A percentile compares a stretch with the other conserved stretches of the same genome.
Conservation (phyloP, 2,797 vertebrate genomes). For the Falco naumanni region DNA sequence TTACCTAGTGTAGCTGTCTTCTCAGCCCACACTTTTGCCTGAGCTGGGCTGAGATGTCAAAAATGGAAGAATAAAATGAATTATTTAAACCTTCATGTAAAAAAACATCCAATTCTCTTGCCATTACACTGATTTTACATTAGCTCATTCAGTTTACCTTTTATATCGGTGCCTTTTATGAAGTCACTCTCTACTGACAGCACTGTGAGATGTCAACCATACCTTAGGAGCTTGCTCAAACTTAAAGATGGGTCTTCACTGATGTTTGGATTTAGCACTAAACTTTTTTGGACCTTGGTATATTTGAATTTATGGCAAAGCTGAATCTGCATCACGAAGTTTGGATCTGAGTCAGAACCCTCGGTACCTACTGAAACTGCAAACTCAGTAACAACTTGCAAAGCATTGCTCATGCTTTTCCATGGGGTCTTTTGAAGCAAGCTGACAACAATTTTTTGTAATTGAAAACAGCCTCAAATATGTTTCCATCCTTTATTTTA, state of each 20-base stretch:
- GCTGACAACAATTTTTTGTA: background rate
- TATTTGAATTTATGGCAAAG: background rate
- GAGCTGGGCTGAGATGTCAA: conserved; percentile 27
- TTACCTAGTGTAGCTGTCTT: conserved; percentile 44
- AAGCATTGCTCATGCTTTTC: background rate
- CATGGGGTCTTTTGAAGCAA: background rate
- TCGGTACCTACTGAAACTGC: background rate
- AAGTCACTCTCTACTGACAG: background rate
- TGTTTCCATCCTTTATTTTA: background rate
- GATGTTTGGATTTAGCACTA: background rate
- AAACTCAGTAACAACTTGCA: background rate
- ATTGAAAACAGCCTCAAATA: background rate
- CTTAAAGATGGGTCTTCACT: background rate
- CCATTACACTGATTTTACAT: background rate
- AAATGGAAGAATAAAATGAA: conserved; percentile 43
- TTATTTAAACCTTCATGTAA: conserved; percentile 19
- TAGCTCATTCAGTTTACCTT: background rate
- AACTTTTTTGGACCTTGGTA: background rate
- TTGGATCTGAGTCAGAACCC: background rate
- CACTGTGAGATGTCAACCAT: background rate
- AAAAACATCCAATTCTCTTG: background rate
- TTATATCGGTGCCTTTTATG: background rate
- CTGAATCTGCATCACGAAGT: background rate
- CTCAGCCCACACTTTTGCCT: conserved; percentile 42
- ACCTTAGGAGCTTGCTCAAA: background rate